Base-by-base conservation (phyloP, 2,113 vertebrate genomes). In the Odontophorus gujanensis region DNA sequence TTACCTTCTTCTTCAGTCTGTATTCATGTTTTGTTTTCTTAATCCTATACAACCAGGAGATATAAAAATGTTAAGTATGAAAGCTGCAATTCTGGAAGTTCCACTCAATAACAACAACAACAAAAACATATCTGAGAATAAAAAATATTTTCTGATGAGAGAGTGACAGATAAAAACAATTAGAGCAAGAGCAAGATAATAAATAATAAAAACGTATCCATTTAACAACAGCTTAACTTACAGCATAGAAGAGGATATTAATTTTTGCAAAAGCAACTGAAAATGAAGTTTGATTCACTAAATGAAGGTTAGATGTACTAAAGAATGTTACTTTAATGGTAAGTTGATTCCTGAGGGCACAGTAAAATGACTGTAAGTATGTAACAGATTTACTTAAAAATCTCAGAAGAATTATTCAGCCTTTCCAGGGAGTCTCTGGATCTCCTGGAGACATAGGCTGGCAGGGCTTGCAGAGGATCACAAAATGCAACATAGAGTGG, bases 361-460 rank as follows among this genome's bases (percentile, higher is more conserved):
- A 80, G 47, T 94, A 85, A 94, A 92, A 89, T 83, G 38, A 77
- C 80, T 91, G 43, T 92, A 92, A 94, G 85, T 81, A 74, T 85
- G 76, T 80, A 95, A 91, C 42, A 91, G 85, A 91, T 94, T 91
- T 88, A 89, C 91, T 94, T 92, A 25, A 92, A 92, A 87, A 72
- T 71, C 89, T 84, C 96, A 34, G 51, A 62, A 97, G 79, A 92
- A 88, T 81, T 79, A 71, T 38, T 57, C 21, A 5, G 7, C 20
- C 15, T 85, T 40, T 76, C 89, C 43, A 61, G 87, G 83, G 12
- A 10, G 65, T 20, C 77, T 55, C 65, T 4, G 30, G 47, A 81
- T 88, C 69, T 85, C 78, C 7, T 6, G 1, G 38, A 91, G 50
- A 90, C 5, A 30, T 6, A 66, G 59, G 42, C 22, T 80, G 59